Evolutionary conservation across 2,113 vertebrate genomes (phyloP).

Genomic region (Tor tambroides): DNA sequence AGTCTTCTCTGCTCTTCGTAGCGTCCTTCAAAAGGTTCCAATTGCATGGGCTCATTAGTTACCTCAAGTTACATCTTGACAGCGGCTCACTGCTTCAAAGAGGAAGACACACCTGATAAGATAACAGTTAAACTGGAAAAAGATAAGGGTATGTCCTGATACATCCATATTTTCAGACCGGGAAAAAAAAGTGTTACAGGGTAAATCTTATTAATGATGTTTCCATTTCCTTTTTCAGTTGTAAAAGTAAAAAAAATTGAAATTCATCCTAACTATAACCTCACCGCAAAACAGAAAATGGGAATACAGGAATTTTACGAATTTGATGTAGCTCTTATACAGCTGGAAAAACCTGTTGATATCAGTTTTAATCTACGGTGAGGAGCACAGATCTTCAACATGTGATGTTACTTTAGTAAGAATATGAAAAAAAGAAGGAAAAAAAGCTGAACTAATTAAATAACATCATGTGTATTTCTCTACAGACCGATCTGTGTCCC

Average conservation of each 20-base stretch:
- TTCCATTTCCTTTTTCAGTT: constrained; percentile 32
- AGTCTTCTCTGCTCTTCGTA: not conserved
- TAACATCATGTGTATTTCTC: not conserved
- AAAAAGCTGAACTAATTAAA: not conserved
- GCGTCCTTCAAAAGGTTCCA: not conserved
- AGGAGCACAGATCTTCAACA: not conserved
- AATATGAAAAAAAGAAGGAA: not conserved
- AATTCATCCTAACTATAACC: constrained; percentile 59
- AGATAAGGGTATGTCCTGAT: not conserved
- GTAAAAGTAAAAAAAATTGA: not conserved
- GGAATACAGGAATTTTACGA: constrained; percentile 72
- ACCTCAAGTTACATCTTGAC: constrained; percentile 70
- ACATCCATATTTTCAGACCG: not conserved
- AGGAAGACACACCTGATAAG: not conserved
- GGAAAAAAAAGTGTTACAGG: too few relatives aligned
- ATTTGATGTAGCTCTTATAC: constrained; percentile 75
- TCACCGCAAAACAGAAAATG: not conserved
- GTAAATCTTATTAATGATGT: not conserved
- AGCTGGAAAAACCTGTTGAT: constrained; percentile 44
- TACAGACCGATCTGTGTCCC: constrained; percentile 78
- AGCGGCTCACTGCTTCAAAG: constrained; percentile 76
- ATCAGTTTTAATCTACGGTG: constrained; percentile 45
- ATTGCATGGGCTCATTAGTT: constrained; percentile 74
- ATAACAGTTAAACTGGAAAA: constrained; percentile 43
- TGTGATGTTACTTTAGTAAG: not conserved